Evolutionary conservation across 2,797 vertebrate genomes (phyloP), one percentile per base, ranked within the genome.

Genomic region (Hafferia zeledoni): DNA sequence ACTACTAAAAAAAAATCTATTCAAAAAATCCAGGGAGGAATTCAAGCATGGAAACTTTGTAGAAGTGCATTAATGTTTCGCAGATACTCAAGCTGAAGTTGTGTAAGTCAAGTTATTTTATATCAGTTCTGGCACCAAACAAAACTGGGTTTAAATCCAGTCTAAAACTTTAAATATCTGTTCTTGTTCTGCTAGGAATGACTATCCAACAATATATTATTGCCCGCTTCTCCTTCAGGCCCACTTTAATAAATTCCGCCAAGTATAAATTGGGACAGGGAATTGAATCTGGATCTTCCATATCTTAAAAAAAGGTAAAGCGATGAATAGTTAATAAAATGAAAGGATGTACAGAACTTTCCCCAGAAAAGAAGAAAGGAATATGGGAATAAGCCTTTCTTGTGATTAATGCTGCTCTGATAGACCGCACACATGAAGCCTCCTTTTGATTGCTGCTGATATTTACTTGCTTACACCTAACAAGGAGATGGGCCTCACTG

Each of bases 371-470:
- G 35, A 31, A 60, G 13, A 31, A 28, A 63, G 24, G 16, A 72
- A 49, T 28, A 31, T 43, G 9, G 9, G 35, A 81, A 33, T 7
- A 24, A 83, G 5, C 14, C 18, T 46, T 60, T 43, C 24, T 22
- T 65, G 15, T 49, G 8, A 6, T 70, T 11, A 55, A 10, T 24
- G 6, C 4, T 75, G 9, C n/a, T 64, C 18, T 78, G 22, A 13
- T 7, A 11, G 9, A 47, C 11, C 11, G 22, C 1, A 1, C 5
- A 9, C 2, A 10, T 4, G 5, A 70, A 61, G 11, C 6, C 12
- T 63, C 5, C 31, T 43, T 56, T 28, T 61, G 37, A 24, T 47
- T 56, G 13, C 25, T 94, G 28, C 31, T 78, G 61, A 4, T 22
- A 6, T 37, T 71, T 49, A 20, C 27, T 59, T 79, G 11, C 19